Percentiles rank a stretch among this genome's conserved stretches.
Conservation (phyloP, 2,113 vertebrate genomes). For the Leucopsar rothschildi region DNA sequence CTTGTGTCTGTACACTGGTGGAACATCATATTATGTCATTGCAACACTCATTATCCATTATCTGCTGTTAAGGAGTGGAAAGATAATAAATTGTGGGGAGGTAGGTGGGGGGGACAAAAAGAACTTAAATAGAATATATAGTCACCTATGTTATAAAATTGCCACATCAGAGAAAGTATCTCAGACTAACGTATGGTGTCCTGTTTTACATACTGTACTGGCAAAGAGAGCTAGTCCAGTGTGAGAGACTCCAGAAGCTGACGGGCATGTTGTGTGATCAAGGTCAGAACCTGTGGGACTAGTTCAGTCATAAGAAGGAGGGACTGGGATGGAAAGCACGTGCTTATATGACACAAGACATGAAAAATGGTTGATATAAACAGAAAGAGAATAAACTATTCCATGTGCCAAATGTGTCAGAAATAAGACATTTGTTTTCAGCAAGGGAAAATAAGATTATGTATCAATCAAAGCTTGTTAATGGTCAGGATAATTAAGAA, state of each 20-base stretch:
- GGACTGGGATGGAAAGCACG: background rate
- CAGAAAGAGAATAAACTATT: background rate
- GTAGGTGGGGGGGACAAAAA: rapidly evolving
- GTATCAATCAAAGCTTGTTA: background rate
- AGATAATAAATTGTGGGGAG: background rate
- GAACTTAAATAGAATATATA: background rate
- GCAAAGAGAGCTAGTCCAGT: background rate
- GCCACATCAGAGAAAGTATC: background rate
- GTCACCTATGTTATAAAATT: background rate
- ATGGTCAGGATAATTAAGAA: background rate
- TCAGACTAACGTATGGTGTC: background rate
- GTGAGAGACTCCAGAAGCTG: background rate
- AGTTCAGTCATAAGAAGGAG: background rate
- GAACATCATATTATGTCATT: background rate
- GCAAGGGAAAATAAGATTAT: background rate
- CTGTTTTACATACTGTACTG: background rate
- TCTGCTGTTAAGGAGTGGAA: background rate
- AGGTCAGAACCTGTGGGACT: background rate
- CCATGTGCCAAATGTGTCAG: background rate
- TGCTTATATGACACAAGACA: background rate
- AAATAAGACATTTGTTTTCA: background rate
- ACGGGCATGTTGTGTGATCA: background rate
- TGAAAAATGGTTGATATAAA: background rate
- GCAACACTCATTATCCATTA: background rate
- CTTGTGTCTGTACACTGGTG: background rate